A percentile compares a stretch with the other conserved stretches of the same genome.
Evolutionary conservation across 2,888 invertebrate genomes (phyloP).

Genomic region (Stramonita haemastoma): DNA sequence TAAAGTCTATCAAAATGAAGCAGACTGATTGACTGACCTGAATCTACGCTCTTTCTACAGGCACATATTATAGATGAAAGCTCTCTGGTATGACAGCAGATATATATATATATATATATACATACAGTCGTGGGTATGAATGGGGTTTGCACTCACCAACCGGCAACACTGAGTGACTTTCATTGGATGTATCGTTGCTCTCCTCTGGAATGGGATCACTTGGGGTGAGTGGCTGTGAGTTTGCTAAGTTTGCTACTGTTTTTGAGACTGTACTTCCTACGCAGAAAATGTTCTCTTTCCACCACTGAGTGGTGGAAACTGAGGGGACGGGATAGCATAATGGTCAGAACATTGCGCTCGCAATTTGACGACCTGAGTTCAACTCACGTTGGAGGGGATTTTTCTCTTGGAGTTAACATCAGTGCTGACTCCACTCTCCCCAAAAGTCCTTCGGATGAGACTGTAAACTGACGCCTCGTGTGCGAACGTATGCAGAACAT

Average conservation of each 20-base stretch:
- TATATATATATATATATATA: background rate
- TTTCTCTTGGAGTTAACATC: too few species aligned
- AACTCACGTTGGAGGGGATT: too few species aligned
- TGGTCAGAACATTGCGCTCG: too few species aligned
- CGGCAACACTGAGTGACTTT: conserved; percentile 16
- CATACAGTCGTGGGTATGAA: background rate
- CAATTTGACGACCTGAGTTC: too few species aligned
- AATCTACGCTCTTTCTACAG: background rate
- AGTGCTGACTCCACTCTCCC: too few species aligned
- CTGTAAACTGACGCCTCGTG: too few species aligned
- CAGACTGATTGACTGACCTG: background rate
- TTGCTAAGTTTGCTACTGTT: background rate
- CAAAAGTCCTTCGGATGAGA: too few species aligned
- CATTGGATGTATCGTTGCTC: conserved; percentile 23
- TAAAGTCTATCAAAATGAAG: background rate
- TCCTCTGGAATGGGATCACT: background rate
- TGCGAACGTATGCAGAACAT: too few species aligned
- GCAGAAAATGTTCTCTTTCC: too few species aligned
- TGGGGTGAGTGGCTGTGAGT: background rate
- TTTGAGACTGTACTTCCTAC: too few species aligned
- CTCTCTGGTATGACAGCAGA: background rate
- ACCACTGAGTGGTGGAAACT: too few species aligned
- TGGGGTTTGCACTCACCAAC: conserved; percentile 13
- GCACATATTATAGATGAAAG: background rate
- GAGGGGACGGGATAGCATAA: too few species aligned